Evolutionary conservation across 2,888 invertebrate genomes (phyloP).

Genomic region (Tolmerus cingulatus): DNA sequence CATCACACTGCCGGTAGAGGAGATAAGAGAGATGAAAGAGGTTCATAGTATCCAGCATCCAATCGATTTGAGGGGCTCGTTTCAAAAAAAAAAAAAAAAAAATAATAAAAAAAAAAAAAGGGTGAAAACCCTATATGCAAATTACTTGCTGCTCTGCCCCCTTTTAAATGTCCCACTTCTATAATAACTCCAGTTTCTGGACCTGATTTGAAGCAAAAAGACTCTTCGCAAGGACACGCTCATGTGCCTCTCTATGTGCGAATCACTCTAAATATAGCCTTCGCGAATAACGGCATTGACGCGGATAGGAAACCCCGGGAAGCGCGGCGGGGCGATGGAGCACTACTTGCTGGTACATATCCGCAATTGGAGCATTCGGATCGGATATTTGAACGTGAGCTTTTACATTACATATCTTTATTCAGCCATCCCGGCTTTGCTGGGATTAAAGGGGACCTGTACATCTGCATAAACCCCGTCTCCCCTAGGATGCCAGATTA

Average conservation of each 20-base stretch:
- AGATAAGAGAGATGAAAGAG: not conserved
- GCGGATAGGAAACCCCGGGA: not conserved
- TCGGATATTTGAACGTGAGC: not conserved
- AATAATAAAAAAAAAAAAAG: not conserved
- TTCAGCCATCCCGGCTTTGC: not conserved
- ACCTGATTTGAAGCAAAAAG: not conserved
- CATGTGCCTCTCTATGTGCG: not conserved
- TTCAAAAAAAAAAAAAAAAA: not conserved
- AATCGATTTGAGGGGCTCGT: not conserved
- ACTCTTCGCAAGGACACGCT: not conserved
- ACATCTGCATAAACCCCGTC: not conserved
- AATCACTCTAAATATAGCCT: not conserved
- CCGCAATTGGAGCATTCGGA: not conserved
- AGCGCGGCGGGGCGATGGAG: not conserved
- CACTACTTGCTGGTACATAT: not conserved
- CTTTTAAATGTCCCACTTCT: slow-evolving; percentile 8
- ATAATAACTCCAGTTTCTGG: not conserved
- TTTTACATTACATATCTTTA: not conserved
- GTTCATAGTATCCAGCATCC: not conserved
- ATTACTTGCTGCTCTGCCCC: not conserved
- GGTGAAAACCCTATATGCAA: not conserved
- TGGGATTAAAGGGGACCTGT: not conserved
- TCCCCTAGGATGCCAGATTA: not conserved
- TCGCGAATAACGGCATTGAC: not conserved
- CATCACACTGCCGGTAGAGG: not conserved